phyloP scores from a whole-genome alignment of 2,113 vertebrate species.

The Oceanites oceanicus region DNA sequence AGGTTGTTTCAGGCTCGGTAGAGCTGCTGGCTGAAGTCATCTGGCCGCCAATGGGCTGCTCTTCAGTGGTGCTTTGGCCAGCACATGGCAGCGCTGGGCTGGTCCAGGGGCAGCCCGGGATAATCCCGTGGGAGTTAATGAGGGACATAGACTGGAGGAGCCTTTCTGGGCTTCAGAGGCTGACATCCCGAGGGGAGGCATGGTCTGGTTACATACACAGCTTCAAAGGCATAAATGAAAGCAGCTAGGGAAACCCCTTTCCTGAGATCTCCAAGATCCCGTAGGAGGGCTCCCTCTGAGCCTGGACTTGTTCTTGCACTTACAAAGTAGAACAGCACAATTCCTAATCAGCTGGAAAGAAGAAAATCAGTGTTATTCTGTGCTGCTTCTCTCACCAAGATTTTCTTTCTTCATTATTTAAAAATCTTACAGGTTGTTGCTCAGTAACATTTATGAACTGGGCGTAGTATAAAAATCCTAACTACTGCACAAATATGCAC shows the following conservation, averaged over 20 bases:
- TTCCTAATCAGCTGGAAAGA: background rate
- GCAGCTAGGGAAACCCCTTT: background rate
- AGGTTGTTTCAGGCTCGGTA: background rate
- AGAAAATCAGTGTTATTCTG: background rate
- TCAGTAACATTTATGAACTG: background rate
- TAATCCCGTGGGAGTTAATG: background rate
- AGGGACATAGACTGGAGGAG: background rate
- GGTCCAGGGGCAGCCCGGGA: background rate
- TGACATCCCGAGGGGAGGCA: background rate
- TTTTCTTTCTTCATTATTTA: background rate
- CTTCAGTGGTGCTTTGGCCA: background rate
- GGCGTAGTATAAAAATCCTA: background rate
- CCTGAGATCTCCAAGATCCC: background rate
- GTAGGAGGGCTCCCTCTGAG: background rate
- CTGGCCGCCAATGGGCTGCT: background rate
- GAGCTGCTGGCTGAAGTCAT: background rate
- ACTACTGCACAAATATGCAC: constrained; percentile 3
- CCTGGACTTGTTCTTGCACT: background rate
- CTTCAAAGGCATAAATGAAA: background rate
- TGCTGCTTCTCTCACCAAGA: background rate
- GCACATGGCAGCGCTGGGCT: background rate
- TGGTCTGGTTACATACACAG: background rate
- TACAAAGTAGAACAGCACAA: background rate
- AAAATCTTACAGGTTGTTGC: background rate
- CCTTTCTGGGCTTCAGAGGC: background rate